A percentile compares a stretch with the other conserved stretches of the same genome.
Evolutionary conservation across 2,888 invertebrate species (phyloP).

Genomic region (Microdon myrmicae): DNA sequence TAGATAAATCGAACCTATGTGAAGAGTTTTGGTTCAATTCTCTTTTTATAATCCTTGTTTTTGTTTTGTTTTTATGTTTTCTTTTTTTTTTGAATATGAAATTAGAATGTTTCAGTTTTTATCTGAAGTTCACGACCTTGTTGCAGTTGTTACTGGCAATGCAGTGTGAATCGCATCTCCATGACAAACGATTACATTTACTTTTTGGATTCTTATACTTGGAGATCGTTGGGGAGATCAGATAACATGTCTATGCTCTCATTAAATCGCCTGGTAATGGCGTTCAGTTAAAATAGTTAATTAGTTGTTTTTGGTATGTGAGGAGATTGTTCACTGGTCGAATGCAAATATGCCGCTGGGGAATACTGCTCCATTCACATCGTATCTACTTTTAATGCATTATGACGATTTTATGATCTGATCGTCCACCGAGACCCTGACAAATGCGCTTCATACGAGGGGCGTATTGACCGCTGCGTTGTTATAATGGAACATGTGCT

Average conservation of each 20-base stretch:
- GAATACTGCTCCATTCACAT: constrained; percentile 29
- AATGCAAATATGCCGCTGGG: constrained; percentile 45
- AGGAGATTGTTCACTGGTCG: constrained; percentile 10
- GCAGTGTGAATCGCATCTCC: constrained; percentile 19
- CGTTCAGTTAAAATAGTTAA: constrained; percentile 15
- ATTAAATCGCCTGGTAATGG: too few relatives aligned
- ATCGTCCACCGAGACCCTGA: constrained; percentile 28
- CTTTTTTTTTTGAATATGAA: not conserved
- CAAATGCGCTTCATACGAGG: constrained; percentile 8
- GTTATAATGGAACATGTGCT: constrained; percentile 30
- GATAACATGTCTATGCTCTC: constrained; percentile 20
- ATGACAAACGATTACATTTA: constrained; percentile 34
- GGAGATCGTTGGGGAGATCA: not conserved
- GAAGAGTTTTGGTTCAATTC: too few relatives aligned
- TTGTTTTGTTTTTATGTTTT: too few relatives aligned
- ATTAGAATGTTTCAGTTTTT: constrained; percentile 15
- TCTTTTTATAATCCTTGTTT: too few relatives aligned
- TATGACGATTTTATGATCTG: constrained; percentile 38
- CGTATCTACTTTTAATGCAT: constrained; percentile 17
- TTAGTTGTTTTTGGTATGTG: constrained; percentile 19
- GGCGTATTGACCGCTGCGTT: constrained; percentile 37
- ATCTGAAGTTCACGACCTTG: constrained; percentile 47
- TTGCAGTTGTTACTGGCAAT: constrained; percentile 22
- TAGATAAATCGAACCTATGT: too few relatives aligned
- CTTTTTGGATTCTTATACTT: constrained; percentile 22